Base-by-base conservation (phyloP, 2,888 invertebrate species). In the Malacosoma neustria region DNA sequence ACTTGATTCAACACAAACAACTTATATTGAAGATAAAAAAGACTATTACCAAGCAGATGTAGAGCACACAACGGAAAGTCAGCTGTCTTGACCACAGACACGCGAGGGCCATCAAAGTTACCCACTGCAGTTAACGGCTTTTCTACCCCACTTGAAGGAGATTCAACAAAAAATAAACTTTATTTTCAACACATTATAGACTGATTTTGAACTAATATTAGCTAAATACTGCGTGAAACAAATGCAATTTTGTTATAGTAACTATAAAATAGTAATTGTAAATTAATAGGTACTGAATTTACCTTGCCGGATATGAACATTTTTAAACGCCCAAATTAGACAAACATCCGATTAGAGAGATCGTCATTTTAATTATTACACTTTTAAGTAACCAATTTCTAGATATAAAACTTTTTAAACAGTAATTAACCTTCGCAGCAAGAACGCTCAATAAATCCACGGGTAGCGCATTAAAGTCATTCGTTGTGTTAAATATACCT, bases 391-490 rank as follows among this genome's bases (percentile, higher is more conserved):
- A n/a, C n/a, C n/a, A n/a, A n/a, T n/a, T n/a, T n/a, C n/a, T n/a
- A n/a, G n/a, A n/a, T n/a, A n/a, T n/a, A n/a, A n/a, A n/a, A n/a
- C n/a, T 7, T 9, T 9, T 22, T 22, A 22, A 22, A 22, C 22
- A 22, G 5, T 9, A 22, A 22, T 22, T 22, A 22, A 22, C 22
- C 22, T 22, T 22, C 22, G 22, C 9, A 7, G 2, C 5, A 22
- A 22, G 13, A 32, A 35, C 34, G 36, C 41, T 48, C 43, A 61
- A 48, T 58, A 53, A 61, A 59, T 66, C 53, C 43, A 42, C 42
- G 45, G 45, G 60, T 58, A 45, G 42, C 57, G 60, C 50, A 57
- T 66, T 60, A 63, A 61, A 64, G 57, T 50, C 49, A 56, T 60
- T 62, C 41, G 40, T 43, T 48, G 47, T 54, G 35, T 34, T 48